phyloP scores from a whole-genome alignment of 1,140 invertebrate genomes.

The Choristoneura fumiferana region DNA sequence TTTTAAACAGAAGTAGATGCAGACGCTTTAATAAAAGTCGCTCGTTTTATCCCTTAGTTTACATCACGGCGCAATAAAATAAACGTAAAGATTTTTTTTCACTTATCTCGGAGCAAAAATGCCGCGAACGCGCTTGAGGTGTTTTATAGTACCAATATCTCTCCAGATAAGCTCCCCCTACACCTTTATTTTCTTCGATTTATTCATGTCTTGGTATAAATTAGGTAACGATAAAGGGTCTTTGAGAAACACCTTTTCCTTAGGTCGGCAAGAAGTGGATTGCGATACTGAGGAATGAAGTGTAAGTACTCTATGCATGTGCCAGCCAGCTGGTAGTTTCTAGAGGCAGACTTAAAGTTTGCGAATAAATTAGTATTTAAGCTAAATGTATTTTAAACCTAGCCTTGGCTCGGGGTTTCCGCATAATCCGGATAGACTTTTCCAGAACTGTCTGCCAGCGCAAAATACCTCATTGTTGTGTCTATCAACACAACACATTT shows the following conservation, averaged over 20 bases:
- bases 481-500: not conserved
- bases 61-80: constrained; percentile 19
- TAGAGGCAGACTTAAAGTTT: not conserved
- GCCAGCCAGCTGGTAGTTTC: too few relatives aligned
- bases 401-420: constrained; percentile 9
- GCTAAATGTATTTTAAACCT: constrained; percentile 8
- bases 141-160: constrained; percentile 62
- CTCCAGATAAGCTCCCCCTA: constrained; percentile 52
- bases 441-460: constrained; percentile 16
- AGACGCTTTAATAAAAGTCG: too few relatives aligned
- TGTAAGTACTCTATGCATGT: too few relatives aligned
- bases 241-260: not conserved
- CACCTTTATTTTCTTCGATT: constrained; percentile 63
- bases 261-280: not conserved
- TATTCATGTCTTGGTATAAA: constrained; percentile 68
- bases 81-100: constrained; percentile 38
- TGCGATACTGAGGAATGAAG: too few relatives aligned
- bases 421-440: constrained; percentile 29
- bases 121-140: constrained; percentile 37
- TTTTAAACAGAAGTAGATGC: too few relatives aligned
- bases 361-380: constrained; percentile 18
- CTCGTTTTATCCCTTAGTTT: not conserved
- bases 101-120: constrained; percentile 38
- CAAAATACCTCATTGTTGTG: not conserved
- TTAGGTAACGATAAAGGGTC: constrained; percentile 38